Percentiles rank a stretch among this genome's conserved stretches.
Evolutionary conservation across 2,888 invertebrate species (phyloP).

Genomic region (Drosophila austrosaltans): DNA sequence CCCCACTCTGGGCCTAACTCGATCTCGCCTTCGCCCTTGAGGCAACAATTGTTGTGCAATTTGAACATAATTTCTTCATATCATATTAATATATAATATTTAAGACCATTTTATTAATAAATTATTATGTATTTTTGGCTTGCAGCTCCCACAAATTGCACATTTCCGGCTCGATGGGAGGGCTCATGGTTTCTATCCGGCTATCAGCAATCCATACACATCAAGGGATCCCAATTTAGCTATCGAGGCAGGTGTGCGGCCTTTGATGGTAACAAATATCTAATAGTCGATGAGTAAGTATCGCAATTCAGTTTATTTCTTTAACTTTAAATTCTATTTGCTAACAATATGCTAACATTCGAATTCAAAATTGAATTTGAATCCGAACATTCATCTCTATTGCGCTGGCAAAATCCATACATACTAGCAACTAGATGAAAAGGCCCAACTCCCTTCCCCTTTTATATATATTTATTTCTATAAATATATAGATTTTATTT

Average conservation of each 20-base stretch:
- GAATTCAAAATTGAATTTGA: conserved; percentile 32
- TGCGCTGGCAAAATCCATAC: conserved; percentile 53
- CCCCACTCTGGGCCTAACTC: background rate
- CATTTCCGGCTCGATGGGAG: conserved; percentile 93
- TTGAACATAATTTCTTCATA: conserved; percentile 47
- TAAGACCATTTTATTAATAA: conserved; percentile 60
- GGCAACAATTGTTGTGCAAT: conserved; percentile 54
- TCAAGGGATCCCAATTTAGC: conserved; percentile 91
- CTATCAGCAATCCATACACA: conserved; percentile 92
- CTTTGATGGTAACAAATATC: conserved; percentile 94
- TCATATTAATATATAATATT: conserved; percentile 47
- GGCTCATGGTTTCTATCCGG: conserved; percentile 96
- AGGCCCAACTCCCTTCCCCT: conserved; percentile 23
- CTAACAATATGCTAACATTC: conserved; percentile 56
- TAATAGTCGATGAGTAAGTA: conserved; percentile 95
- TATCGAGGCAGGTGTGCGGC: conserved; percentile 93
- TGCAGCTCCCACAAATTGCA: conserved; percentile 87
- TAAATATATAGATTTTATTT: conserved; percentile 17
- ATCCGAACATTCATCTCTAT: conserved; percentile 9
- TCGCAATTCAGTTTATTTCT: conserved; percentile 29
- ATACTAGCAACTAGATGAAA: conserved; percentile 3
- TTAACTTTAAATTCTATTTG: conserved; percentile 43
- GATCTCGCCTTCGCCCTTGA: conserved; percentile 19
- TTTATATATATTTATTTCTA: conserved; percentile 23
- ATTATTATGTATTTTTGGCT: conserved; percentile 48